Conservation (phyloP, 2,113 vertebrate species). For the Podarcis cretensis region DNA sequence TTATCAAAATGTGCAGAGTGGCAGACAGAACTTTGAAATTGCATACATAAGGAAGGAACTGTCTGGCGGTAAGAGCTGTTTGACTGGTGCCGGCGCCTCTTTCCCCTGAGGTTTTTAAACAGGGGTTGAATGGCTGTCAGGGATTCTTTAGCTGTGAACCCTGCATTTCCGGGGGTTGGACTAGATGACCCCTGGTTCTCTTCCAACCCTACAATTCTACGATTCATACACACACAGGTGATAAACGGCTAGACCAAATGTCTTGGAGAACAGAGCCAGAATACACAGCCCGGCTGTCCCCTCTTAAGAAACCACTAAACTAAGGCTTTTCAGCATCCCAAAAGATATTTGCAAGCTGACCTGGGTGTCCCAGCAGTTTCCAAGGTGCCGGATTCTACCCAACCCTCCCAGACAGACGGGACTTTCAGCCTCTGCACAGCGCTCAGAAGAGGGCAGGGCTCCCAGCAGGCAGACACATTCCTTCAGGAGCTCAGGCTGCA, state of each 20-base stretch:
- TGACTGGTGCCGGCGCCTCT: too few species aligned
- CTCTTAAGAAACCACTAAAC: background rate
- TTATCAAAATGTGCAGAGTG: background rate
- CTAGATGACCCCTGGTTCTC: too few species aligned
- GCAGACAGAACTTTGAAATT: background rate
- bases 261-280: background rate
- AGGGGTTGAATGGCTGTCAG: too few species aligned
- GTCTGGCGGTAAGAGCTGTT: too few species aligned
- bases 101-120: too few species aligned
- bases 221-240: background rate
- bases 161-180: too few species aligned
- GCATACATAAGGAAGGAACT: too few species aligned
- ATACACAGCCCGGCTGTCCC: background rate
- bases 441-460: background rate
- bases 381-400: background rate
- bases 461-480: background rate
- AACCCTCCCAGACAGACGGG: background rate
- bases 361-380: too few species aligned
- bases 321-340: background rate
- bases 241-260: background rate
- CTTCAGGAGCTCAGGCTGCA: background rate
- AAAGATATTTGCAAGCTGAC: background rate
- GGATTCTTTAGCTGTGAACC: too few species aligned
- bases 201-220: too few species aligned
- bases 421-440: background rate